Conservation (phyloP, 2,113 vertebrate genomes). For the Dromiciops gliroides region DNA sequence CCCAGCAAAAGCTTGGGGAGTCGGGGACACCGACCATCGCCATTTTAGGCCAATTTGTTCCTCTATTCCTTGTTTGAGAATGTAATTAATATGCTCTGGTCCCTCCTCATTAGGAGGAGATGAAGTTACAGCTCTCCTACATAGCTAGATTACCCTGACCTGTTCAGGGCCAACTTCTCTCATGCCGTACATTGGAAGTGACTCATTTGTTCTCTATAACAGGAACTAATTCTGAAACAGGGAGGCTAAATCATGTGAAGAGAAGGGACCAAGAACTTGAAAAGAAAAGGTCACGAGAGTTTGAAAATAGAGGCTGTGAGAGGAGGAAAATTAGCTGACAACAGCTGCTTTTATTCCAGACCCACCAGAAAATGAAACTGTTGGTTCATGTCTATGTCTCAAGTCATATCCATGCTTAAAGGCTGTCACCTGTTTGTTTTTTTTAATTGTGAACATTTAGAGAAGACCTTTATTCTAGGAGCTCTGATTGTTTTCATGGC, state of each 20-base stretch:
- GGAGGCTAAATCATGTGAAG: background rate
- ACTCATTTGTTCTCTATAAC: background rate
- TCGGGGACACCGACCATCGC: background rate
- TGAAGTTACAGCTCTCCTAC: fast-evolving
- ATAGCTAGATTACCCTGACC: background rate
- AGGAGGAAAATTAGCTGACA: background rate
- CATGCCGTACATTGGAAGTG: background rate
- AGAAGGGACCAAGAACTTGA: background rate
- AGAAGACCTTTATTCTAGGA: background rate
- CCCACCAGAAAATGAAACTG: background rate
- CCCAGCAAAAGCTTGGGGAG: slow-evolving; percentile 16
- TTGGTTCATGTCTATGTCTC: background rate
- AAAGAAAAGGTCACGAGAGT: background rate
- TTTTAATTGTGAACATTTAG: background rate
- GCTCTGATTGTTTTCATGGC: background rate
- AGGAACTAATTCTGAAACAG: background rate
- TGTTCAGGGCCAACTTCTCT: background rate
- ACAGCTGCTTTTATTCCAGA: background rate
- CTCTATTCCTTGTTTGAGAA: background rate
- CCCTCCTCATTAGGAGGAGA: background rate
- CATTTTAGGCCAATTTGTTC: background rate
- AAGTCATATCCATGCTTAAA: background rate
- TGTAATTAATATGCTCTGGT: background rate
- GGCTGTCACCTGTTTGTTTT: background rate
- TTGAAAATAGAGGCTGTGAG: background rate